These are phyloP conservation scores for Catamblyrhynchus diadema DNA, from an alignment of 2,797 vertebrate genomes.

Conservation along the genomic window DNA sequence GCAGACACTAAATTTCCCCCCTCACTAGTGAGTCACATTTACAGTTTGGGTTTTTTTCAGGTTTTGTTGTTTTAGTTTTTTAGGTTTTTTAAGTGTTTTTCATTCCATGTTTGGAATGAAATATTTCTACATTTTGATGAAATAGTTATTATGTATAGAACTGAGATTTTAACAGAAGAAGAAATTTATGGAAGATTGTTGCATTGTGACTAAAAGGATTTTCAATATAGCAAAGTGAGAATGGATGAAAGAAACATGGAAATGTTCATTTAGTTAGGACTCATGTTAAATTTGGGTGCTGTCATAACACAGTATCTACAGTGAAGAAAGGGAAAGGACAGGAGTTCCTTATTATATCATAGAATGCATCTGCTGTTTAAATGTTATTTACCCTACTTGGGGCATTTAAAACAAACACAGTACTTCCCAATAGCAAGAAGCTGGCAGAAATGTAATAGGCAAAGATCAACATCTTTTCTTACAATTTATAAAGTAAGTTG, in stretches of 20 bases:
- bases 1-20: neutral
- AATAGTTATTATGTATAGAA: neutral
- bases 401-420: neutral
- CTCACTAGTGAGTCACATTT: neutral
- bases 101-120: neutral
- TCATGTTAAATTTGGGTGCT: neutral
- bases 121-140: neutral
- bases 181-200: neutral
- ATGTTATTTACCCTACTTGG: neutral
- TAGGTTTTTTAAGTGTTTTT: neutral
- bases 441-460: neutral
- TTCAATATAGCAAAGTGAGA: neutral
- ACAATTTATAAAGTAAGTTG: neutral
- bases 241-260: neutral
- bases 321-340: neutral
- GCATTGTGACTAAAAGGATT: neutral
- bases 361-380: neutral
- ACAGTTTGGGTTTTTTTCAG: rapidly evolving
- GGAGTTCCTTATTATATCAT: neutral
- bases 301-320: too few relatives aligned
- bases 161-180: neutral
- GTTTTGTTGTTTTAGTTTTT: neutral
- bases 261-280: neutral
- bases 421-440: neutral
- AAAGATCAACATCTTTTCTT: neutral